These are phyloP conservation scores for Entomobrya proxima DNA, from an alignment of 2,888 invertebrate genomes.

Conservation along the genomic window DNA sequence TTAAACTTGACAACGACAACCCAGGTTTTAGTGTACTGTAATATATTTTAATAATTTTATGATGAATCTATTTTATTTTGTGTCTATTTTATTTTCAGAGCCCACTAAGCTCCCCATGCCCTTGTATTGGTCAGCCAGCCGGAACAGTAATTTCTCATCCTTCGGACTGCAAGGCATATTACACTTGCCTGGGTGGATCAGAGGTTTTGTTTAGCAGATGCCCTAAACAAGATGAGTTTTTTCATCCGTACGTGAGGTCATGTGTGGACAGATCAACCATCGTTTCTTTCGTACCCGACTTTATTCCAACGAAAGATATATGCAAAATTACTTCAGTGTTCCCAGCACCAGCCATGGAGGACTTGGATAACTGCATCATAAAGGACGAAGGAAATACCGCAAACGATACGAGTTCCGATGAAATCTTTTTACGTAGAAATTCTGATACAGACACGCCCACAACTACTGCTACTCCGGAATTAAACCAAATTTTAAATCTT, in stretches of 20 bases:
- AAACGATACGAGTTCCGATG: not conserved
- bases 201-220: conserved; percentile 17
- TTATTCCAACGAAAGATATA: conserved; percentile 45
- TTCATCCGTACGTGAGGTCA: conserved; percentile 42
- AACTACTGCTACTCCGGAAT: not conserved
- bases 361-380: conserved; percentile 49
- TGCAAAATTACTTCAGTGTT: conserved; percentile 48
- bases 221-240: not conserved
- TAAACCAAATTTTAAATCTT: not conserved
- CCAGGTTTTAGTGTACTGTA: no score
- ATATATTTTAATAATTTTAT: no score
- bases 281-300: conserved; percentile 33
- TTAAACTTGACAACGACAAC: no score
- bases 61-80: no score
- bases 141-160: conserved; percentile 49
- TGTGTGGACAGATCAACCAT: conserved; percentile 35
- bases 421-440: not conserved
- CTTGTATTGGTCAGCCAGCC: conserved; percentile 37
- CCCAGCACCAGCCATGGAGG: conserved; percentile 43
- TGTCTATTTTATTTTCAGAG: not conserved
- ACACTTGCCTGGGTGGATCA: conserved; percentile 28
- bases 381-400: conserved; percentile 5
- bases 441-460: not conserved
- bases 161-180: conserved; percentile 43
- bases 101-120: conserved; percentile 8